These are phyloP conservation scores for Drosophila sproati DNA, from an alignment of 1,140 invertebrate genomes.

Conservation along the genomic window DNA sequence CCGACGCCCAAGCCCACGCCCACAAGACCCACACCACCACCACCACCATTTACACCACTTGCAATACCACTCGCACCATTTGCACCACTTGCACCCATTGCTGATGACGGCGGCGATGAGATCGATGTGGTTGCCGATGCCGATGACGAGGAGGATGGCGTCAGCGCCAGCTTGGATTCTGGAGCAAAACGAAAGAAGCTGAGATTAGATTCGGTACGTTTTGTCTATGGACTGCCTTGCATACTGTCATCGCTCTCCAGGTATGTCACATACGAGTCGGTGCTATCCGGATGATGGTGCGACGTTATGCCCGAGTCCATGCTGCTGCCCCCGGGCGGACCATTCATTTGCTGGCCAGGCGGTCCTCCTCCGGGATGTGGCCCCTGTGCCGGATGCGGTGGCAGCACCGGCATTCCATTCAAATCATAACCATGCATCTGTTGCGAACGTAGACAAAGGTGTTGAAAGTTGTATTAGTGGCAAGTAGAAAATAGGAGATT, in stretches of 20 bases:
- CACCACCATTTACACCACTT: slow-evolving; percentile 8
- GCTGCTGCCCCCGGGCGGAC: slow-evolving; percentile 83
- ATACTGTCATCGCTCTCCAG: slow-evolving; percentile 94
- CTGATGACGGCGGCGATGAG: slow-evolving; percentile 73
- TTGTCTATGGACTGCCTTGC: slow-evolving; percentile 88
- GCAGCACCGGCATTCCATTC: slow-evolving; percentile 86
- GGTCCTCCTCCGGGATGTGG: slow-evolving; percentile 79
- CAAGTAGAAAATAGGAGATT: no score
- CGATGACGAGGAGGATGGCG: slow-evolving; percentile 77
- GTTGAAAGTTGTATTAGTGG: neutral
- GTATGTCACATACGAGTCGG: slow-evolving; percentile 95
- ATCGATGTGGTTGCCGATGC: slow-evolving; percentile 77
- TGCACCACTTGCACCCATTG: slow-evolving; percentile 17
- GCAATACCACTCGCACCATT: slow-evolving; percentile 13
- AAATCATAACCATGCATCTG: slow-evolving; percentile 96
- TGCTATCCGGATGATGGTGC: slow-evolving; percentile 90
- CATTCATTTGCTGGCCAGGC: slow-evolving; percentile 73
- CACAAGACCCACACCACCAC: slow-evolving; percentile 34
- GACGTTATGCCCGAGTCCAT: slow-evolving; percentile 85
- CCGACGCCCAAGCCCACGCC: slow-evolving; percentile 46
- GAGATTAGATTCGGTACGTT: slow-evolving; percentile 82
- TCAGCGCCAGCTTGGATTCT: slow-evolving; percentile 83
- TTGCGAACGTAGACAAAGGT: neutral
- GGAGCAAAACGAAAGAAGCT: slow-evolving; percentile 84
- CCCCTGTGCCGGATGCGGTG: slow-evolving; percentile 86